These are phyloP conservation scores for Cyphomyrus plagiostoma DNA, from an alignment of 2,113 vertebrate species.

Conservation along the genomic window DNA sequence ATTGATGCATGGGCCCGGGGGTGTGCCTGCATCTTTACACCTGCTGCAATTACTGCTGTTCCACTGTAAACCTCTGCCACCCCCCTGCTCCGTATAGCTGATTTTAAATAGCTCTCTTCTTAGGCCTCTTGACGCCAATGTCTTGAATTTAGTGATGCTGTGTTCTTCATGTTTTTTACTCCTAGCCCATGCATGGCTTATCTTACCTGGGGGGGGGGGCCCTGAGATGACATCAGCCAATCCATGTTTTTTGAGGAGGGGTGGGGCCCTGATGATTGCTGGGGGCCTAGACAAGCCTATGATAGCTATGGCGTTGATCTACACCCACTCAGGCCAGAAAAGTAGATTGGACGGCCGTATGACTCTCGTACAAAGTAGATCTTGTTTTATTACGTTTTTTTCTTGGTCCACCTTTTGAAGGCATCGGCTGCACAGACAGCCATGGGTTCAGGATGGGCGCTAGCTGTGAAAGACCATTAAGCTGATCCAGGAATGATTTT, in stretches of 20 bases:
- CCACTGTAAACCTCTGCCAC: conserved; percentile 11
- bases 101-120: not conserved
- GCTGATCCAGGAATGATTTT: not conserved
- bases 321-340: not conserved
- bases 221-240: not conserved
- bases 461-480: not conserved
- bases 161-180: not conserved
- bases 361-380: not conserved
- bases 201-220: too few species aligned
- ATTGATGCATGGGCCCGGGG: conserved; percentile 16
- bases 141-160: not conserved
- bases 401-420: not conserved
- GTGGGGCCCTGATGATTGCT: not conserved
- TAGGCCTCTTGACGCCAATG: not conserved
- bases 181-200: not conserved
- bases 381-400: not conserved
- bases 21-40: conserved; percentile 19
- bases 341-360: not conserved
- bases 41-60: conserved; percentile 25
- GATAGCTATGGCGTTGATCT: not conserved
- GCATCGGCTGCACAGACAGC: not conserved
- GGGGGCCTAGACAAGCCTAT: not conserved
- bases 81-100: not conserved
- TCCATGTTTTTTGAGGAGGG: not conserved
- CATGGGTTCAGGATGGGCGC: not conserved